Evolutionary conservation across 1,140 invertebrate genomes (phyloP).

Genomic region (Anoplophora glabripennis): DNA sequence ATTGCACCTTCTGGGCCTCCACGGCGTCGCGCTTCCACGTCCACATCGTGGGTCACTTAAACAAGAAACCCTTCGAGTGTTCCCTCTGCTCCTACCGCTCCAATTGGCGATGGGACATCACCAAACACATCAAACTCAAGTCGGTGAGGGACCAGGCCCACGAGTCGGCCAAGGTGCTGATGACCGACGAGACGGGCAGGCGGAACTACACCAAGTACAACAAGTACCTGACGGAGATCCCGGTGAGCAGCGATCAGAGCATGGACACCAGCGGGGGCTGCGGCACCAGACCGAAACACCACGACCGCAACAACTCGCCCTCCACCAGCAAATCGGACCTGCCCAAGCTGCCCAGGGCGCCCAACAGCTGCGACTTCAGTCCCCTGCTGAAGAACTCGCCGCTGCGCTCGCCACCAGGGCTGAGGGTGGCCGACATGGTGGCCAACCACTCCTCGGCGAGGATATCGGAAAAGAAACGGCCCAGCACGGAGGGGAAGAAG

Average conservation of each 20-base stretch:
- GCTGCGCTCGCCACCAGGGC: conserved; percentile 33
- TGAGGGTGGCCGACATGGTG: conserved; percentile 42
- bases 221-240: conserved; percentile 75
- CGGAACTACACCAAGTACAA: conserved; percentile 92
- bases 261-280: conserved; percentile 46
- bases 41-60: conserved; percentile 87
- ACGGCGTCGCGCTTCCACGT: conserved; percentile 90
- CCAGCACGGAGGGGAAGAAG: conserved; percentile 51
- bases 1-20: conserved; percentile 86
- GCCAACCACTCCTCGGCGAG: conserved; percentile 33
- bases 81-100: conserved; percentile 89
- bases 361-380: conserved; percentile 43
- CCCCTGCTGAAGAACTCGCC: conserved; percentile 29
- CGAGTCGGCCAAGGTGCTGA: conserved; percentile 73
- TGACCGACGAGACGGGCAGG: conserved; percentile 87
- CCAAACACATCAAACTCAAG: conserved; percentile 91
- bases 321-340: conserved; percentile 50
- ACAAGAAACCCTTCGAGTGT: conserved; percentile 93
- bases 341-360: conserved; percentile 50
- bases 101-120: conserved; percentile 95
- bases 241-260: conserved; percentile 41
- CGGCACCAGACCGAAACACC: conserved; percentile 40
- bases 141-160: conserved; percentile 77
- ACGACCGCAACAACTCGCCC: conserved; percentile 27
- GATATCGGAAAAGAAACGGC: conserved; percentile 37